Conservation (phyloP, 1,140 invertebrate species). For the Charaxes varanes region DNA sequence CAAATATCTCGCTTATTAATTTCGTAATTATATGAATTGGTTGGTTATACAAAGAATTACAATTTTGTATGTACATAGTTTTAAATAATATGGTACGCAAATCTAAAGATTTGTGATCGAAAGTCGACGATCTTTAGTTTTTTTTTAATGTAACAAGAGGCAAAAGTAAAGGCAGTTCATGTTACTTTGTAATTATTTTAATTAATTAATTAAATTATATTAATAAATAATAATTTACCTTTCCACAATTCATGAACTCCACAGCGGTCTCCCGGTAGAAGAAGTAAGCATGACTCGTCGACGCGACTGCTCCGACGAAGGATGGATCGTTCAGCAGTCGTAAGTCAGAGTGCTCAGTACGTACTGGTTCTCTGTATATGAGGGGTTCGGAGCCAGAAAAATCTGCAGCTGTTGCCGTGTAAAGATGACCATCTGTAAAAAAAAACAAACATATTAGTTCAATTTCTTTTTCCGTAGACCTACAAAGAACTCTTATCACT, state of each 20-base stretch:
- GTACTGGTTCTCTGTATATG: constrained; percentile 87
- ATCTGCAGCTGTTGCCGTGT: constrained; percentile 96
- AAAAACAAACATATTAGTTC: neutral
- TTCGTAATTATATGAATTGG: too few relatives aligned
- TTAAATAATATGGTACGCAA: too few relatives aligned
- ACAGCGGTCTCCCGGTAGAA: constrained; percentile 97
- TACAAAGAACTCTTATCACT: too few relatives aligned
- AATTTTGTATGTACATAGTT: too few relatives aligned
- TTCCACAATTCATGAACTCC: constrained; percentile 97
- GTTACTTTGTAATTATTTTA: neutral
- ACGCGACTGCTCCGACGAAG: constrained; percentile 95
- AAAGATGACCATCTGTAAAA: constrained; percentile 85
- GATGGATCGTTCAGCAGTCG: constrained; percentile 76
- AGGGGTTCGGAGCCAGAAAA: constrained; percentile 94
- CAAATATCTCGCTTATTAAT: too few relatives aligned
- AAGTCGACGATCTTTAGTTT: too few relatives aligned
- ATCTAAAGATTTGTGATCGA: too few relatives aligned
- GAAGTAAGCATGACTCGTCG: constrained; percentile 96
- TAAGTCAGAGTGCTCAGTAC: constrained; percentile 83
- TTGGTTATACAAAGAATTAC: too few relatives aligned
- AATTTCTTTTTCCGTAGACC: too few relatives aligned
- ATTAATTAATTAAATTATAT: neutral
- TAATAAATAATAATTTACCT: constrained; percentile 38
- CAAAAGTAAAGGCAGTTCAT: too few relatives aligned
- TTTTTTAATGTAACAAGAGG: too few relatives aligned